A percentile compares a stretch with the other conserved stretches of the same genome.
Conservation (phyloP, 2,113 vertebrate genomes). For the Pycnonotus jocosus region DNA sequence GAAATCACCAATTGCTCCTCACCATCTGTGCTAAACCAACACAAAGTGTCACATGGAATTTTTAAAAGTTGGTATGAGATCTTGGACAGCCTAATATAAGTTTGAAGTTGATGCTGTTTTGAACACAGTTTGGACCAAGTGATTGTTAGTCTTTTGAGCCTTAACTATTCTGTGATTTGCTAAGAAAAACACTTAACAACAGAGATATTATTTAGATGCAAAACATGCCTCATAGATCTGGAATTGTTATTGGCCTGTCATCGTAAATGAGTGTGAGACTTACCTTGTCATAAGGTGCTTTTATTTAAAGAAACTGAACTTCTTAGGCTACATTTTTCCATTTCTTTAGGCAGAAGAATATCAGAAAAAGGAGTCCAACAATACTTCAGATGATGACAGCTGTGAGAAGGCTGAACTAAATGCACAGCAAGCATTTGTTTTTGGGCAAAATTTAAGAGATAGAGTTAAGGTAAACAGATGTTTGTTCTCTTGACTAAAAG, state of each 20-base stretch:
- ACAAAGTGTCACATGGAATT: background rate
- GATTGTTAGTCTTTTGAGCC: background rate
- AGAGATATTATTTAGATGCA: background rate
- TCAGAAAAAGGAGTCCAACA: constrained; percentile 58
- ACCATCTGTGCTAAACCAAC: too few species aligned
- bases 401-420: constrained; percentile 73
- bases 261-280: background rate
- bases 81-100: background rate
- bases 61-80: background rate
- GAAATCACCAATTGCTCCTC: too few species aligned
- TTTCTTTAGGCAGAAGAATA: constrained; percentile 70
- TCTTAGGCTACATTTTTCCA: background rate
- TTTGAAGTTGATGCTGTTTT: background rate
- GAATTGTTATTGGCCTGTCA: background rate
- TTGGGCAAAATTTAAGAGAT: constrained; percentile 95
- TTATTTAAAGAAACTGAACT: background rate
- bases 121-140: background rate
- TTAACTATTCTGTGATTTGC: background rate
- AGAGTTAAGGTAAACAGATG: constrained; percentile 84
- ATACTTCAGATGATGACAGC: constrained; percentile 67
- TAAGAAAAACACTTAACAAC: background rate
- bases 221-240: background rate
- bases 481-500: background rate
- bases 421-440: constrained; percentile 86
- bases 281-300: fast-evolving